These are phyloP conservation scores for Chamaea fasciata DNA, from an alignment of 2,113 vertebrate genomes.

Conservation along the genomic window DNA sequence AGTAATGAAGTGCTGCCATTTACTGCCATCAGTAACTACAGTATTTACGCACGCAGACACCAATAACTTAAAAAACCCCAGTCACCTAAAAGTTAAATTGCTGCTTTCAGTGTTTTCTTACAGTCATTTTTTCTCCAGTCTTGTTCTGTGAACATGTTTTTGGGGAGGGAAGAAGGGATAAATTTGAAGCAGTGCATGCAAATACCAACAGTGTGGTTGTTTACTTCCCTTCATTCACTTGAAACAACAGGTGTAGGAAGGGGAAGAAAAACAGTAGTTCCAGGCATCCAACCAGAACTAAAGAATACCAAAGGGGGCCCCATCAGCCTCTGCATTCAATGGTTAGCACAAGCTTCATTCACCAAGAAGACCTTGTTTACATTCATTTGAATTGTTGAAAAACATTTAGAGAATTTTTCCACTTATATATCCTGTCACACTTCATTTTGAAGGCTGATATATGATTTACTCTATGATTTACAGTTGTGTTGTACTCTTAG, in stretches of 20 bases:
- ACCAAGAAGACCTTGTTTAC: background rate
- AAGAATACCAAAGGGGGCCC: background rate
- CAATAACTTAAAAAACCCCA: background rate
- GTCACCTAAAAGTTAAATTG: background rate
- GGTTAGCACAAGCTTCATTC: background rate
- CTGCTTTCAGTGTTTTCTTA: background rate
- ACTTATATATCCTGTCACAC: background rate
- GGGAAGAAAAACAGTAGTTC: background rate
- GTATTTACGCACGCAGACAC: background rate
- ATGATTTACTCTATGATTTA: rapidly evolving
- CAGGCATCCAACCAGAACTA: background rate
- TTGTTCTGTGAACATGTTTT: background rate
- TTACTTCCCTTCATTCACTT: background rate
- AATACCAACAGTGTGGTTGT: background rate
- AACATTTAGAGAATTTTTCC: background rate
- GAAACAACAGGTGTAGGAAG: background rate
- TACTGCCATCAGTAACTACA: background rate
- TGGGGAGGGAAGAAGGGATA: background rate
- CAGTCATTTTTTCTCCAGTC: background rate
- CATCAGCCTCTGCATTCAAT: background rate
- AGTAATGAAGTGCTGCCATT: background rate
- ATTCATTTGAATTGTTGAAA: background rate
- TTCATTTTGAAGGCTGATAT: background rate
- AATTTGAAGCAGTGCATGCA: background rate
- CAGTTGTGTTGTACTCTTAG: background rate